Conservation (phyloP, 2,113 vertebrate species). For the Cebidichthys violaceus region DNA sequence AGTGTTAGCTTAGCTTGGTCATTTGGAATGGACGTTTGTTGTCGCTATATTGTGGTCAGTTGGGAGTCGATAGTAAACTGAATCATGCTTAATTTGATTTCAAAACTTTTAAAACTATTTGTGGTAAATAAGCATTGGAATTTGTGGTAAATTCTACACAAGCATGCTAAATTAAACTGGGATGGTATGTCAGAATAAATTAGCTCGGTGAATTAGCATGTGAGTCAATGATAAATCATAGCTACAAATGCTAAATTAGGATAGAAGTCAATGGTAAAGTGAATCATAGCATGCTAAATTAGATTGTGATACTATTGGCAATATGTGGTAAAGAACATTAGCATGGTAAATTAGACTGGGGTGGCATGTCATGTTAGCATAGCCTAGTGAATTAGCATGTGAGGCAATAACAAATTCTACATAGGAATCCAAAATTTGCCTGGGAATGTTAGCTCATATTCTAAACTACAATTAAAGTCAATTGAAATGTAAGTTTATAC, state of each 20-base stretch:
- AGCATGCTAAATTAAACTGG: neutral
- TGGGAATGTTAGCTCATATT: neutral
- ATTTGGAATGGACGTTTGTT: neutral
- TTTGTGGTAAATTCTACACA: neutral
- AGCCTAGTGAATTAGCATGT: constrained; percentile 13
- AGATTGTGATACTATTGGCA: neutral
- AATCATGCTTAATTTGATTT: neutral
- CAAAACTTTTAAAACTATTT: neutral
- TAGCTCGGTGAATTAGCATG: constrained; percentile 1
- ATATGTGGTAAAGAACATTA: neutral
- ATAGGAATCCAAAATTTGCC: neutral
- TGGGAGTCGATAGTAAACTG: neutral
- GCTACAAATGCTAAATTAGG: neutral
- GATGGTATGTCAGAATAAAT: neutral
- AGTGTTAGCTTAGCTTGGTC: neutral
- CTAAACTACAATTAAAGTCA: neutral
- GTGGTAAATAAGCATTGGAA: neutral
- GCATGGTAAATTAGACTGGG: neutral
- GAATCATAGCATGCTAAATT: neutral
- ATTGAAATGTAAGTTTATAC: neutral
- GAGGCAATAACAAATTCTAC: neutral
- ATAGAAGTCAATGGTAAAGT: neutral
- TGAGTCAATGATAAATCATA: neutral
- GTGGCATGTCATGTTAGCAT: neutral
- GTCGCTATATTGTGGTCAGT: neutral